phyloP scores from a whole-genome alignment of 2,888 invertebrate genomes.

The Cerastis leucographa region DNA sequence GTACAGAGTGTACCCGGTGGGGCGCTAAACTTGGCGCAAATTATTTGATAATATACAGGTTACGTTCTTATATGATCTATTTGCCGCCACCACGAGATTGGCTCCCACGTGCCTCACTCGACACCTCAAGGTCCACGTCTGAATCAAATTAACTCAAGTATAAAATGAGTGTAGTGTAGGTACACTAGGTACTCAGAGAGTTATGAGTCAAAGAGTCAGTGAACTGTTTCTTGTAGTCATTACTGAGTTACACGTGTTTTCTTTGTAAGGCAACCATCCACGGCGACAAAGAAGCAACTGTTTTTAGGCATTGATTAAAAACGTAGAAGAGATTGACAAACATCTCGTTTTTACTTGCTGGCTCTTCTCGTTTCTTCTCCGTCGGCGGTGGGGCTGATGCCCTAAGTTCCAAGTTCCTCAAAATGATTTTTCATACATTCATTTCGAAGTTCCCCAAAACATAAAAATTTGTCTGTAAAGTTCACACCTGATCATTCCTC shows the following conservation, averaged over 20 bases:
- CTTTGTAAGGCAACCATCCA: not conserved
- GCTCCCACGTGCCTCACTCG: constrained; percentile 10
- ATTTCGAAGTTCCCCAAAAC: no score
- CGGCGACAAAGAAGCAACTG: not conserved
- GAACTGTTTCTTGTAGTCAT: not conserved
- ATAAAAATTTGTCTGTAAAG: no score
- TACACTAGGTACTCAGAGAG: not conserved
- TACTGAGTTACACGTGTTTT: not conserved
- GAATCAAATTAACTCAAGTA: constrained; percentile 29
- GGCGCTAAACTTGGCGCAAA: constrained; percentile 11
- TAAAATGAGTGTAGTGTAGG: not conserved
- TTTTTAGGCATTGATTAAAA: not conserved
- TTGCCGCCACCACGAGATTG: constrained; percentile 34
- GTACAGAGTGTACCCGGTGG: constrained; percentile 6
- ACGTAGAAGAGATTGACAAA: not conserved
- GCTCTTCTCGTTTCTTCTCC: not conserved
- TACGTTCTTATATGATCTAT: constrained; percentile 41
- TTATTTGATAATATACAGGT: constrained; percentile 38
- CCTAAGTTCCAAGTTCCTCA: no score
- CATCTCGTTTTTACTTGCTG: not conserved
- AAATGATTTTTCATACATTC: no score
- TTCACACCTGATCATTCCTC: no score
- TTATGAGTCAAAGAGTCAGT: constrained; percentile 11
- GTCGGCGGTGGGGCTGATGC: no score
- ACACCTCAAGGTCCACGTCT: constrained; percentile 19